Conservation (phyloP, 2,888 invertebrate genomes). For the Thereva unica region DNA sequence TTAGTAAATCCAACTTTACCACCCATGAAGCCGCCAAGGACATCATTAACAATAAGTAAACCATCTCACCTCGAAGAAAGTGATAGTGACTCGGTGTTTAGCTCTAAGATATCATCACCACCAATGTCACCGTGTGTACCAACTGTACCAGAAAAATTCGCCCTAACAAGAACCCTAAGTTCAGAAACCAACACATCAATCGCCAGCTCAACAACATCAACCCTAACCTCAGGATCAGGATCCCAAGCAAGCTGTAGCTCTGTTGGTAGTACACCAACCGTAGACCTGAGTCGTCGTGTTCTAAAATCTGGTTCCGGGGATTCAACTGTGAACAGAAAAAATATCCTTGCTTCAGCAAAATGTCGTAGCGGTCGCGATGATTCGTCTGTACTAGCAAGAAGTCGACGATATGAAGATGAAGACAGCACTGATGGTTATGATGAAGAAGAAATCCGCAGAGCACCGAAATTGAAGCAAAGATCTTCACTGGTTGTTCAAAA, state of each 20-base stretch:
- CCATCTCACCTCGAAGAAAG: conserved; percentile 51
- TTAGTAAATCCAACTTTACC: conserved; percentile 45
- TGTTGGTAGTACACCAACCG: conserved; percentile 66
- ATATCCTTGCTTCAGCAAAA: conserved; percentile 83
- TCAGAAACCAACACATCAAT: conserved; percentile 75
- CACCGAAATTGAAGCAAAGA: conserved; percentile 58
- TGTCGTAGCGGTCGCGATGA: conserved; percentile 80
- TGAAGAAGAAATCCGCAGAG: conserved; percentile 55
- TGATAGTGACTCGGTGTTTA: conserved; percentile 87
- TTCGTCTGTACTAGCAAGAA: conserved; percentile 72
- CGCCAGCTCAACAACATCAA: conserved; percentile 71
- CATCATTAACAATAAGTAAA: conserved; percentile 50
- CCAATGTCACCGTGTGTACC: conserved; percentile 66
- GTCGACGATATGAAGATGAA: conserved; percentile 64
- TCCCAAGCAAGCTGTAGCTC: conserved; percentile 73
- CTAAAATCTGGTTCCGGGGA: conserved; percentile 80
- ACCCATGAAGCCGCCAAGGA: conserved; percentile 55
- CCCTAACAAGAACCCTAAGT: conserved; percentile 69
- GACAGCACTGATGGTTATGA: conserved; percentile 59
- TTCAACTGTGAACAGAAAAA: conserved; percentile 75
- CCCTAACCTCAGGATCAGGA: conserved; percentile 74
- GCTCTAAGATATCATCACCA: conserved; percentile 81
- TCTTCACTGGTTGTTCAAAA: conserved; percentile 43
- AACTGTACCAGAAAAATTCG: conserved; percentile 63
- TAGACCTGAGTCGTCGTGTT: conserved; percentile 69